Base-by-base conservation (phyloP, 2,888 invertebrate species). In the Elysia crispata region DNA sequence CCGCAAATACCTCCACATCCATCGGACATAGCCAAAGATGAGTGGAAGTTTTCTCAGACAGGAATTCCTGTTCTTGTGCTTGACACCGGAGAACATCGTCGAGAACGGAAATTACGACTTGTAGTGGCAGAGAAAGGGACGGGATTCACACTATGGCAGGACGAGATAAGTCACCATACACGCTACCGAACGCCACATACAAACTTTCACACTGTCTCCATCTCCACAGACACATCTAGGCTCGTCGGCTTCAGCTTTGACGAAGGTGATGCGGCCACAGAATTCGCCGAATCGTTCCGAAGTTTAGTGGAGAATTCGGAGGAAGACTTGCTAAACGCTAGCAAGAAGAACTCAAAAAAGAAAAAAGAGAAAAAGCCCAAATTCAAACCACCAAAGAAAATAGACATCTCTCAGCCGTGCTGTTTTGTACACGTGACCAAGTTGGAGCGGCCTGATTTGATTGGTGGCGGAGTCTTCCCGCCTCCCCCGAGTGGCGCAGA, bases 361-460 rank as follows among this genome's bases (percentile, higher is more conserved):
- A 86, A 87, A 72, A 82, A 81, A 64, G 81, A 85, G 64, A 81
- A 85, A 78, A 89, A 87, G 83, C 85, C 87, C 80, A 92, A 92
- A 85, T 89, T 89, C 81, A 92, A 91, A 66, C 92, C 95, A 82
- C 96, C 96, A 28, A 94, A 95, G 73, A 96, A 96, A 91, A 94
- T 94, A 81, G 95, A 96, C 91, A 96, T 96, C 86, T 96, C 96
- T 70, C 95, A 95, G 90, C 96, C 96, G 0, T 96, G 96, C 90
- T 96, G 96, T 90, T 96, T 96, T 92, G 95, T 95, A 87, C 96
- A 96, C 91, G 95, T 96, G 83, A 96, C 96, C 75, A 95, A 95
- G 87, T 95, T 96, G 67, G 95, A 95, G 82, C 83, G 86, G 31
- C 86, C 86, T 6, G 83, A 72, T 64, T 31, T 81, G n/a, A 30